Evolutionary conservation across 2,888 invertebrate species (phyloP).

Genomic region (Volucella inanis): DNA sequence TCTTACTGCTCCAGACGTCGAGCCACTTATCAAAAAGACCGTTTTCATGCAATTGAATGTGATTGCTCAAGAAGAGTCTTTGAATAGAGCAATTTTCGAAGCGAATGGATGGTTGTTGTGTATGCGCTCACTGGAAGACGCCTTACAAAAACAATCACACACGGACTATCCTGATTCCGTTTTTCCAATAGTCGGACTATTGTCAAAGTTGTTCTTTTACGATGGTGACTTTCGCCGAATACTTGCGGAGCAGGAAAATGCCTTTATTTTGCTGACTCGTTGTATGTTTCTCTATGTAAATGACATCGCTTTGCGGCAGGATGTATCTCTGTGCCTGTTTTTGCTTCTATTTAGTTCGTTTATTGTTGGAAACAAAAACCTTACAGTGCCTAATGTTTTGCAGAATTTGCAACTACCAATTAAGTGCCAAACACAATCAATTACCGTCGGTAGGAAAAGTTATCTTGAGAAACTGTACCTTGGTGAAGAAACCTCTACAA

Average conservation of each 20-base stretch:
- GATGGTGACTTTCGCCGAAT: slow-evolving; percentile 77
- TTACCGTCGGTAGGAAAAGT: background rate
- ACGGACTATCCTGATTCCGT: slow-evolving; percentile 78
- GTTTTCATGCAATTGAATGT: slow-evolving; percentile 80
- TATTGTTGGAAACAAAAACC: slow-evolving; percentile 72
- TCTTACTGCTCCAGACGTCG: slow-evolving; percentile 78
- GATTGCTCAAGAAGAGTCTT: slow-evolving; percentile 78
- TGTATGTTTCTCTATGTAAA: slow-evolving; percentile 78
- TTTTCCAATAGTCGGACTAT: slow-evolving; percentile 79
- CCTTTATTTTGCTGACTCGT: slow-evolving; percentile 79
- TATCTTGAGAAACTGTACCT: slow-evolving; percentile 41
- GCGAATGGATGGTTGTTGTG: slow-evolving; percentile 76
- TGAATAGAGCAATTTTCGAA: slow-evolving; percentile 76
- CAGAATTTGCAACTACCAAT: slow-evolving; percentile 77
- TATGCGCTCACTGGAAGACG: slow-evolving; percentile 77
- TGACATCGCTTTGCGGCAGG: slow-evolving; percentile 77
- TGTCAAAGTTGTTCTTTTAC: slow-evolving; percentile 78
- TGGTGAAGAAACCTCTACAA: slow-evolving; percentile 36
- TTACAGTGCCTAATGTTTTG: slow-evolving; percentile 77
- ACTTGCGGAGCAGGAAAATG: slow-evolving; percentile 77
- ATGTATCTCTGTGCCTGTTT: slow-evolving; percentile 79
- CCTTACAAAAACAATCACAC: slow-evolving; percentile 75
- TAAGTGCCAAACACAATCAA: slow-evolving; percentile 72
- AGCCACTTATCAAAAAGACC: slow-evolving; percentile 80
- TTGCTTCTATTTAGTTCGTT: slow-evolving; percentile 78